Evolutionary conservation across 2,888 invertebrate genomes (phyloP), one percentile per base, ranked within the genome.

Genomic region (Himalopsyche japonica): DNA sequence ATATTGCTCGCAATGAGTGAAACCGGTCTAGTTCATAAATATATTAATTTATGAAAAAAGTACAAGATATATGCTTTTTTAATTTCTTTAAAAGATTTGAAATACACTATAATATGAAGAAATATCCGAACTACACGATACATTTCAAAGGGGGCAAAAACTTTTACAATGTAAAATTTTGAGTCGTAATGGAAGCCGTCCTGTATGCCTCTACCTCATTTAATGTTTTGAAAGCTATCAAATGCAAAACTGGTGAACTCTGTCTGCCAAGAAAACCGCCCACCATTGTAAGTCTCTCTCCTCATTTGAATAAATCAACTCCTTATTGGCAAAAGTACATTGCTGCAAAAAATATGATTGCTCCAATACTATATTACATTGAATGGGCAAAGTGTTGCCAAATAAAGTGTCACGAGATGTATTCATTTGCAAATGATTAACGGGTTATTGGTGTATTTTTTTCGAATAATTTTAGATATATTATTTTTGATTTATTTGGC

Each of bases 241-340:
- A 79, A 64, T 43, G 82, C 18, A 27, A 30, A 70, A 30, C 43
- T 43, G 70, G 70, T 30, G 43, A 70, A 78, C 47, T 78, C 47
- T 78, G 47, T 47, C 47, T 78, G 30, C 37, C 43, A 78, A 78
- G 24, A 47, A 47, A 47, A 37, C 43, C 47, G 27, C 47, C 43
- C 43, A 37, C 43, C 47, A 47, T 78, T 78, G 43, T 43, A 15
- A 37, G 78, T 24, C 43, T 20, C 43, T 78, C 47, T 15, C 18
- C 24, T 78, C 47, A 76, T 81, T 81, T 30, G 76, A 76, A 47
- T 81, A 81, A 81, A 81, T 81, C 81, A 81, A 81, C 76, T 47
- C 48, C 64, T 76, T 76, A 81, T 81, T 57, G 81, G 48, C 48
- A 30, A 43, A 27, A 49, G 30, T 48, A 81, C 76, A 30, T 80